These are phyloP conservation scores for Pollenia griseotomentosa DNA, from an alignment of 2,888 invertebrate genomes.

Conservation along the genomic window DNA sequence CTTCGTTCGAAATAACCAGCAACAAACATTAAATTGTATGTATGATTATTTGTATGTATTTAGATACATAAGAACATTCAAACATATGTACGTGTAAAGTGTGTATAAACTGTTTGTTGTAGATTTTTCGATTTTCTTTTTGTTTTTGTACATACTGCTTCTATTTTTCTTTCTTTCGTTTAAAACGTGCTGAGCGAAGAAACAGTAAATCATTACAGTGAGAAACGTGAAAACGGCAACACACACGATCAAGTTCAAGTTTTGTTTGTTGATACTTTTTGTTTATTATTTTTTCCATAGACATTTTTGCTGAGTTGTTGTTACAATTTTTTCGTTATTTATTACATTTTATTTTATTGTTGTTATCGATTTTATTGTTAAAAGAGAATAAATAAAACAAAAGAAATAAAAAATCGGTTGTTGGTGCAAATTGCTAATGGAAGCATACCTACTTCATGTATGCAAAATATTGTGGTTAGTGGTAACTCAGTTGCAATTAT, in stretches of 20 bases:
- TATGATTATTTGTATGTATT: slow-evolving; percentile 4
- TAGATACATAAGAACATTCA: not conserved
- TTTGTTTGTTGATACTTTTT: slow-evolving; percentile 64
- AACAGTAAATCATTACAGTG: slow-evolving; percentile 84
- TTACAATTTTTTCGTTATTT: slow-evolving; percentile 39
- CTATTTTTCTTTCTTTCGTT: slow-evolving; percentile 76
- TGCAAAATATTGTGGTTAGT: slow-evolving; percentile 38
- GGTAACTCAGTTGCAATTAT: slow-evolving; percentile 15
- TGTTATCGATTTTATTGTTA: slow-evolving; percentile 45
- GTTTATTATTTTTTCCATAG: slow-evolving; percentile 20
- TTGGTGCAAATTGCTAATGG: slow-evolving; percentile 23
- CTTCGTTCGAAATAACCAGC: slow-evolving; percentile 41
- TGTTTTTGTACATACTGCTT: slow-evolving; percentile 20
- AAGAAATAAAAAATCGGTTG: slow-evolving; percentile 28
- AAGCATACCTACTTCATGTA: slow-evolving; percentile 7
- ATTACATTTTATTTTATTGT: slow-evolving; percentile 24
- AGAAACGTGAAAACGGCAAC: slow-evolving; percentile 81
- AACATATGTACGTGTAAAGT: slow-evolving; percentile 45
- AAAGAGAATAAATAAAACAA: slow-evolving; percentile 30
- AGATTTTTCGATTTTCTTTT: slow-evolving; percentile 10
- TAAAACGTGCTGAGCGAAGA: slow-evolving; percentile 83
- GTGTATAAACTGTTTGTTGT: slow-evolving; percentile 60
- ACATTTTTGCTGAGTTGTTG: slow-evolving; percentile 46
- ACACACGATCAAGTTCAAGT: slow-evolving; percentile 75
- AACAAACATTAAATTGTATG: slow-evolving; percentile 32